Evolutionary conservation across 2,113 vertebrate genomes (phyloP).

Genomic region (Micromys minutus): DNA sequence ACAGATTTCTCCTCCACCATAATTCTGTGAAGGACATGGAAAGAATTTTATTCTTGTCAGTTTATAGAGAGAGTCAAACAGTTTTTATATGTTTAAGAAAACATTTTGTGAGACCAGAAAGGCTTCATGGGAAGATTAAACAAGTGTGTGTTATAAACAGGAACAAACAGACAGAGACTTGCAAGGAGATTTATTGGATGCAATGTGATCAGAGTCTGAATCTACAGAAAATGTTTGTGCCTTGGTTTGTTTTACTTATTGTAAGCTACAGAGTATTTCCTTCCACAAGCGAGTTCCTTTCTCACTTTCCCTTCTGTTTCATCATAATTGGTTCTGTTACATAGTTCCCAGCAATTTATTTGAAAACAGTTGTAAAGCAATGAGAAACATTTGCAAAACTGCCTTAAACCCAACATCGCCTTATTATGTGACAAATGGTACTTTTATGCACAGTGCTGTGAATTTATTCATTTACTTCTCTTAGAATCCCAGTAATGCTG

Average conservation of each 20-base stretch:
- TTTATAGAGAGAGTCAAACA: constrained; percentile 68
- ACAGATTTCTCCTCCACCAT: constrained; percentile 26
- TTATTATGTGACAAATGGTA: not conserved
- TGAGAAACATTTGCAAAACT: constrained; percentile 49
- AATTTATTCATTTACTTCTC: not conserved
- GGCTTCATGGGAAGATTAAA: constrained; percentile 73
- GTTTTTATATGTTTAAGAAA: constrained; percentile 75
- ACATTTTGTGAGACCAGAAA: constrained; percentile 66
- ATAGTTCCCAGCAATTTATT: constrained; percentile 44
- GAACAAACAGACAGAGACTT: constrained; percentile 62
- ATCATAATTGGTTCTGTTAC: constrained; percentile 46
- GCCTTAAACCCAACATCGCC: constrained; percentile 22
- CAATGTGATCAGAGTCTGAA: constrained; percentile 63
- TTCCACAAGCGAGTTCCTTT: constrained; percentile 43
- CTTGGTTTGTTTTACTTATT: constrained; percentile 57
- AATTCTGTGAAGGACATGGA: constrained; percentile 68
- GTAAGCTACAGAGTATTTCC: constrained; percentile 61
- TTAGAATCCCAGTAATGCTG: not conserved
- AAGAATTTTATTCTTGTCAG: constrained; percentile 63
- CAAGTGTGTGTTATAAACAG: constrained; percentile 70
- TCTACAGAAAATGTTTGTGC: constrained; percentile 72
- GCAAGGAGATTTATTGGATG: constrained; percentile 70
- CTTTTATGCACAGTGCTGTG: not conserved
- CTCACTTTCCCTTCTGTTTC: constrained; percentile 39
- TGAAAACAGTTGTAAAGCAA: constrained; percentile 64